Conservation (phyloP, 1,140 invertebrate species). For the Macrobrachium rosenbergii region DNA sequence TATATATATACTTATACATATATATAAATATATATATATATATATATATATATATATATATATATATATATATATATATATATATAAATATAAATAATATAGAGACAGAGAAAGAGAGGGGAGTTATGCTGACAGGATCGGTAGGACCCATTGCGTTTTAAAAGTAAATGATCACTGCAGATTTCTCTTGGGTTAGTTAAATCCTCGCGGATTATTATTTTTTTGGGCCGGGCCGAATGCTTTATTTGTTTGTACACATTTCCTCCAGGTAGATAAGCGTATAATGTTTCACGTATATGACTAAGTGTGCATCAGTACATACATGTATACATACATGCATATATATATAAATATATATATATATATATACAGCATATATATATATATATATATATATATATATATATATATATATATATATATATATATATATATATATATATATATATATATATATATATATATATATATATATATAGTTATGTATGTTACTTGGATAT, state of each 20-base stretch:
- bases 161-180: not conserved
- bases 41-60: conserved; percentile 19
- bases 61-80: conserved; percentile 13
- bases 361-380: too few relatives aligned
- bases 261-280: too few relatives aligned
- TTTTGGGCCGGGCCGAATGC: too few relatives aligned
- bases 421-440: conserved; percentile 19
- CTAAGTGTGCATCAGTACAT: conserved; percentile 3
- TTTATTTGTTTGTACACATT: too few relatives aligned
- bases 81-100: conserved; percentile 18
- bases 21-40: conserved; percentile 36
- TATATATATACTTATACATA: not conserved
- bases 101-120: not conserved
- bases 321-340: conserved; percentile 24
- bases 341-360: too few relatives aligned
- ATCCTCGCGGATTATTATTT: too few relatives aligned
- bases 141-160: not conserved
- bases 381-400: conserved; percentile 33
- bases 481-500: not conserved
- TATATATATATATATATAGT: conserved; percentile 10
- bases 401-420: conserved; percentile 32
- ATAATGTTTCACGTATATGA: not conserved
- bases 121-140: not conserved
- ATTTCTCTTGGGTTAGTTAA: not conserved
- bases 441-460: conserved; percentile 32